A percentile compares a stretch with the other conserved stretches of the same genome.
Conservation (phyloP, 2,113 vertebrate genomes). For the Aix galericulata region DNA sequence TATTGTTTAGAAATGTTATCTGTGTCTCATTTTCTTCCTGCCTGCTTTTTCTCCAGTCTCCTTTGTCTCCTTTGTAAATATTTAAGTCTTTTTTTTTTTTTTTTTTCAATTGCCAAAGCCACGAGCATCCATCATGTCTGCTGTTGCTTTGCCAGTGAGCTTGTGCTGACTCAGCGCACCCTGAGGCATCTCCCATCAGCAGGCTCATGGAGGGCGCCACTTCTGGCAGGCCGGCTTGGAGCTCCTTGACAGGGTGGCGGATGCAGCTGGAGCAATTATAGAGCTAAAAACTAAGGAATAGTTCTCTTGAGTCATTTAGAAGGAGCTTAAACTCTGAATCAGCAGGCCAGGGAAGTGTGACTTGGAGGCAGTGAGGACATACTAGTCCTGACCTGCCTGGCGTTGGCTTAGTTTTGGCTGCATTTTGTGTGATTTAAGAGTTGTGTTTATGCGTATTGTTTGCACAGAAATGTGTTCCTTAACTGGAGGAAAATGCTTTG, state of each 20-base stretch:
- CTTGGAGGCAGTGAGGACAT: not conserved
- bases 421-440: not conserved
- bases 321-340: not conserved
- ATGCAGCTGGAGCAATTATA: not conserved
- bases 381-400: not conserved
- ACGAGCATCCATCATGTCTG: not conserved
- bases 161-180: not conserved
- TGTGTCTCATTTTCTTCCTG: not conserved
- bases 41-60: not conserved
- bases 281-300: not conserved
- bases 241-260: not conserved
- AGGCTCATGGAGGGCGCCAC: not conserved
- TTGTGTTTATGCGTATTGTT: not conserved
- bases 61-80: not conserved
- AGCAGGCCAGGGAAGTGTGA: not conserved
- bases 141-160: not conserved
- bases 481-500: not conserved
- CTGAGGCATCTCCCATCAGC: not conserved
- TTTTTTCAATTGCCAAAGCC: not conserved
- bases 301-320: not conserved
- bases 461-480: accelerated
- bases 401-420: not conserved
- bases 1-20: not conserved
- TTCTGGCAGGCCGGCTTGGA: not conserved
- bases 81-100: not conserved